Conservation (phyloP, 2,113 vertebrate species). For the Felis chaus region DNA sequence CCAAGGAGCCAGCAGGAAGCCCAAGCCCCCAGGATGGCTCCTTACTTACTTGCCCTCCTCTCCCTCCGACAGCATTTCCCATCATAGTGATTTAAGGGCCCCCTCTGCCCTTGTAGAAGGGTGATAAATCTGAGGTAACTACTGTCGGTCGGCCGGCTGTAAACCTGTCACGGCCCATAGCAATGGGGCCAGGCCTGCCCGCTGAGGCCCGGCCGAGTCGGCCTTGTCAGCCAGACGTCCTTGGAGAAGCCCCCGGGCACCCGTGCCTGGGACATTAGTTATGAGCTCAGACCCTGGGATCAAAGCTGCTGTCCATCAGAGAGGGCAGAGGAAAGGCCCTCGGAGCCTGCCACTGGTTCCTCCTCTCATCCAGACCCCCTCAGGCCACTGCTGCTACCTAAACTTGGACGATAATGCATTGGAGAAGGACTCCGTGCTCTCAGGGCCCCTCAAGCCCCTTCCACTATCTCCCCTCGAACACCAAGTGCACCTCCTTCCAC, state of each 20-base stretch:
- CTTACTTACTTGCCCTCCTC: neutral
- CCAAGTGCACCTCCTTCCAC: neutral
- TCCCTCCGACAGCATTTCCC: neutral
- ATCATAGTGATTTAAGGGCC: conserved; percentile 52
- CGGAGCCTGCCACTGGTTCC: neutral
- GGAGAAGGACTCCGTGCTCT: neutral
- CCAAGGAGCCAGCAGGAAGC: neutral
- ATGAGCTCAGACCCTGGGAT: conserved; percentile 41
- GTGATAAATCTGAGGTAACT: conserved; percentile 47
- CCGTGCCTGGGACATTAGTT: neutral
- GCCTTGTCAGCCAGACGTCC: conserved; percentile 14
- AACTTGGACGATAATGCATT: neutral
- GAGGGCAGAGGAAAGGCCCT: neutral
- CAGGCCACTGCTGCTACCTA: neutral
- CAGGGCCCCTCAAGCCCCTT: neutral
- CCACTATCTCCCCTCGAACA: neutral
- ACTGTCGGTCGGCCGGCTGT: neutral
- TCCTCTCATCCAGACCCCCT: neutral
- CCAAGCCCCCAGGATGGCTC: neutral
- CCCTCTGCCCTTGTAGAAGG: neutral
- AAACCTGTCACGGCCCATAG: neutral
- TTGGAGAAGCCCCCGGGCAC: conserved; percentile 45
- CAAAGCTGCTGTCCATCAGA: conserved; percentile 53
- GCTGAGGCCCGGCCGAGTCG: fast-evolving
- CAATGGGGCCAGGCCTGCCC: neutral